These are phyloP conservation scores for Lithophane leautieri DNA, from an alignment of 2,888 invertebrate species.

Conservation along the genomic window DNA sequence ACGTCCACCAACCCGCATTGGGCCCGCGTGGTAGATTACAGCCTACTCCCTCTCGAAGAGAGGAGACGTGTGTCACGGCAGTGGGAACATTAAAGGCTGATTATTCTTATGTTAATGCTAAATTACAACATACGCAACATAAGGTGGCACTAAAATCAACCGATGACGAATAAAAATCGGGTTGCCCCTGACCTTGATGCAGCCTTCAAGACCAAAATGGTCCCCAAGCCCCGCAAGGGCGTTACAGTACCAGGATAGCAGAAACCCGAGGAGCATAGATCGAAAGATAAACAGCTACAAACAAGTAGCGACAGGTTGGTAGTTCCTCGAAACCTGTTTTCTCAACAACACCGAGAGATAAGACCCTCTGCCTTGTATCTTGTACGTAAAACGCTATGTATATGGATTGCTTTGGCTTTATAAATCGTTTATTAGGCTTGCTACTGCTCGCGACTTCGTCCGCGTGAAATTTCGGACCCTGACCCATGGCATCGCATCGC, in stretches of 20 bases:
- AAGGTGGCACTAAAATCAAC: background rate
- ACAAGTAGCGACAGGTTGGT: constrained; percentile 56
- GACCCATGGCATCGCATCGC: background rate
- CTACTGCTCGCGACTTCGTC: background rate
- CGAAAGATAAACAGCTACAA: constrained; percentile 41
- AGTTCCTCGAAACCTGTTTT: constrained; percentile 49
- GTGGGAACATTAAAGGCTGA: no score
- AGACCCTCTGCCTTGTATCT: constrained; percentile 17
- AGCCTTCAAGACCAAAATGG: background rate
- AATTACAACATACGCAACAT: background rate
- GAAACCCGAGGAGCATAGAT: constrained; percentile 42
- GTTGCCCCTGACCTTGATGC: background rate
- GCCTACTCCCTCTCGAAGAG: no score
- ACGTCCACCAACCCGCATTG: no score
- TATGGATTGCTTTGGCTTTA: background rate
- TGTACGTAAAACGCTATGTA: constrained; percentile 27
- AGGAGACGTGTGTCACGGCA: no score
- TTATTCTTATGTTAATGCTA: background rate
- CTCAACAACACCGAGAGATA: constrained; percentile 46
- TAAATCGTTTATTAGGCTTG: background rate
- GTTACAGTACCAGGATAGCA: constrained; percentile 38
- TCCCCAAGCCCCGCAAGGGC: constrained; percentile 17
- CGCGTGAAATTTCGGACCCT: background rate
- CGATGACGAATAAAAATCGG: background rate
- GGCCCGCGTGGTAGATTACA: no score